Evolutionary conservation across 2,888 invertebrate genomes (phyloP), one percentile per base, ranked within the genome.

Genomic region (Camponotus fellah): DNA sequence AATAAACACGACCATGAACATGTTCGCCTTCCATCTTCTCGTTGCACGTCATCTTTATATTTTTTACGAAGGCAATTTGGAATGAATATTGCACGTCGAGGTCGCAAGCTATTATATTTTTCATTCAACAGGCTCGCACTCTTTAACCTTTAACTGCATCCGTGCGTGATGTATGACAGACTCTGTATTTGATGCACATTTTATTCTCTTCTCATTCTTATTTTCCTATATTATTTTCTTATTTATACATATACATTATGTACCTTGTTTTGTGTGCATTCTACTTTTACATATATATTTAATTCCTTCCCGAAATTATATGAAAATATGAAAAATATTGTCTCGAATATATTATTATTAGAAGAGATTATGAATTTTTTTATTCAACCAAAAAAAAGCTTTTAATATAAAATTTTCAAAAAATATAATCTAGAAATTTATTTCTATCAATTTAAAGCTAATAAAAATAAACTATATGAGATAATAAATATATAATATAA

Each of bases 61-160:
- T 60, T 69, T 66, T 65, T 17, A 60, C 58, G 79, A 80, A 37
- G 37, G 3, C 60, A 72, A 60, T 58, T 79, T 60, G n/a, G 26
- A 60, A 37, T 60, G 79, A 80, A 60, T 60, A 37, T 37, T 12
- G 43, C 58, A 60, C 34, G 43, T 43, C 72, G 79, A 80, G 79
- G 60, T 72, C 79, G 34, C 46, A 21, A 60, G 71, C 17, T 37
- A 79, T 79, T 79, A 72, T 71, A 71, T 72, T 71, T 80, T 72
- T 71, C 71, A 79, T 71, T 80, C 60, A 72, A 34, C 37, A 46
- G 66, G 17, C 69, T 58, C 21, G 71, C 32, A 71, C 21, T 79
- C 32, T 72, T 72, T 46, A 71, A 80, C 60, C 72, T 72, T 79
- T 71, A 72, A 46, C 46, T 46, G 56, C 56, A 9, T 5, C n/a